Evolutionary conservation across 2,113 vertebrate genomes (phyloP), one percentile per base, ranked within the genome.

Genomic region (Murina feae): DNA sequence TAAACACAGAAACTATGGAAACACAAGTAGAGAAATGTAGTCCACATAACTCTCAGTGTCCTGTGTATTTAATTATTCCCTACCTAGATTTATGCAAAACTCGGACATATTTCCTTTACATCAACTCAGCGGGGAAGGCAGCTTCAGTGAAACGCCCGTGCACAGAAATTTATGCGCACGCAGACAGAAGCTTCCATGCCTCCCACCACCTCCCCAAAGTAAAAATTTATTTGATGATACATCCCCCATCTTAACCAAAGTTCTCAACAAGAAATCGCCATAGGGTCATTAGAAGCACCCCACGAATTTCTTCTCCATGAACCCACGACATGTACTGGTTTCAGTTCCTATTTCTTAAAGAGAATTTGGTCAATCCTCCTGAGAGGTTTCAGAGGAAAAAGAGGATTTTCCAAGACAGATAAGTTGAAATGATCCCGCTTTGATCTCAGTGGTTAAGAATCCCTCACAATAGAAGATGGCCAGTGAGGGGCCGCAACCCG

Each of bases 351-450:
- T 96, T 96, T 97, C 95, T 97, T 96, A 97, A 96, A 96, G 96
- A 95, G 97, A 98, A 97, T 97, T 97, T 96, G 91, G 87, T 88
- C 98, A 94, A 97, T 98, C 98, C 98, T 98, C 96, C 97, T 97
- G 95, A 97, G 96, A 0, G 63, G 86, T 95, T 98, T 98, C 97
- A 93, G 95, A 91, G 97, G 97, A 96, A 98, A 98, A 98, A 98
- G 83, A 98, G 98, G 98, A 98, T 98, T 99, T 99, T 99, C 99
- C 98, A 98, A 99, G 99, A 99, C 99, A 99, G 99, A 99, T 99
- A 99, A 99, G 99, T 99, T 99, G 99, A 99, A 99, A 99, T 98
- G 98, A 99, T 98, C 98, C 98, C 93, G 96, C 99, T 99, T 99
- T 99, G 99, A 99, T 99, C 99, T 99, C 97, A 13, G 98, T 98